Percentiles rank a stretch among this genome's conserved stretches.
Conservation (phyloP, 2,888 invertebrate genomes). For the Drymonia ruficornis region DNA sequence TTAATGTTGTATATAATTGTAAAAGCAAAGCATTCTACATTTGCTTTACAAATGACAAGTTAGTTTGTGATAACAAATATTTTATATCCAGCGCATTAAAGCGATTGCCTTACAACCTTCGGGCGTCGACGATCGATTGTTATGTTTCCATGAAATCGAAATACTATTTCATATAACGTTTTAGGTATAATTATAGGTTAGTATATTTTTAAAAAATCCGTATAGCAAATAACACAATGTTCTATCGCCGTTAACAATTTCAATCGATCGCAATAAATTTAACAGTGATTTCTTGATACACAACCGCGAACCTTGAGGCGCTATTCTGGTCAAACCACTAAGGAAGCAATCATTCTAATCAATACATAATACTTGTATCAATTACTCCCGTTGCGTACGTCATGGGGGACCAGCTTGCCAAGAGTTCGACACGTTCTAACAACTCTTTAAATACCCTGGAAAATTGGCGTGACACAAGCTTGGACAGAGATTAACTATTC, state of each 20-base stretch:
- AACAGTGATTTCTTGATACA: background rate
- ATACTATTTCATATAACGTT: conserved; percentile 16
- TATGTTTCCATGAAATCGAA: conserved; percentile 32
- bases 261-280: conserved; percentile 2
- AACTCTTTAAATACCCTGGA: conserved; percentile 42
- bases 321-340: conserved; percentile 7
- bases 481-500: conserved; percentile 2
- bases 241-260: background rate
- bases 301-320: conserved; percentile 2
- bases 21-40: background rate
- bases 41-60: background rate
- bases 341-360: conserved; percentile 11
- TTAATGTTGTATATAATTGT: background rate
- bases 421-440: conserved; percentile 50
- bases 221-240: background rate
- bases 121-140: conserved; percentile 33
- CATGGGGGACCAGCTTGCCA: conserved; percentile 43
- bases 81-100: conserved; percentile 12
- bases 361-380: conserved; percentile 13
- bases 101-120: conserved; percentile 24
- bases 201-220: background rate
- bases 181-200: too few relatives aligned
- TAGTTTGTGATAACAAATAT: conserved; percentile 7
- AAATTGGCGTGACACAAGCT: conserved; percentile 42
- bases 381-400: conserved; percentile 29